Conservation (phyloP, 2,113 vertebrate genomes). For the Euleptes europaea region DNA sequence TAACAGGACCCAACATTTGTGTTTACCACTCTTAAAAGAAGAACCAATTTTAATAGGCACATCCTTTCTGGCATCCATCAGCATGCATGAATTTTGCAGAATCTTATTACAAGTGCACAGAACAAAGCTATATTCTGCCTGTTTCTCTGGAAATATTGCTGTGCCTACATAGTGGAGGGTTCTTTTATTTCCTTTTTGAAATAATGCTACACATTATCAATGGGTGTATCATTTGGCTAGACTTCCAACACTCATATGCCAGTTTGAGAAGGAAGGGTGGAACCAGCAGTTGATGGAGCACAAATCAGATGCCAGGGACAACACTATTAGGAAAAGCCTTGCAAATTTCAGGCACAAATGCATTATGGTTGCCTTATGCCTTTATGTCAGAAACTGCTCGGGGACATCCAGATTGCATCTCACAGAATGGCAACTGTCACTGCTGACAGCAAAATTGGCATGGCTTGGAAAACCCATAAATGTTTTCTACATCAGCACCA, state of each 20-base stretch:
- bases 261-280: conserved; percentile 4
- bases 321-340: neutral
- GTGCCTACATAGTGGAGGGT: neutral
- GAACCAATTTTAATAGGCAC: conserved; percentile 44
- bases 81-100: conserved; percentile 38
- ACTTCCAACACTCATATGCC: neutral
- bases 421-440: neutral
- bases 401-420: neutral
- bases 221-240: neutral
- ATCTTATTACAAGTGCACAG: conserved; percentile 40
- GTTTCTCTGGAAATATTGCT: conserved; percentile 16
- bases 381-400: neutral
- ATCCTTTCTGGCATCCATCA: conserved; percentile 8
- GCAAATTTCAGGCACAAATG: neutral
- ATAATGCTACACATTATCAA: neutral
- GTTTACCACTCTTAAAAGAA: neutral
- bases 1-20: neutral
- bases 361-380: neutral
- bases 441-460: neutral
- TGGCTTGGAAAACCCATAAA: conserved; percentile 19
- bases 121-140: conserved; percentile 21
- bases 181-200: neutral
- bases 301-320: neutral
- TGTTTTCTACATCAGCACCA: conserved; percentile 15
- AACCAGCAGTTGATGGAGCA: neutral